Evolutionary conservation across 2,113 vertebrate genomes (phyloP), one percentile per base, ranked within the genome.

Genomic region (Caracal caracal): DNA sequence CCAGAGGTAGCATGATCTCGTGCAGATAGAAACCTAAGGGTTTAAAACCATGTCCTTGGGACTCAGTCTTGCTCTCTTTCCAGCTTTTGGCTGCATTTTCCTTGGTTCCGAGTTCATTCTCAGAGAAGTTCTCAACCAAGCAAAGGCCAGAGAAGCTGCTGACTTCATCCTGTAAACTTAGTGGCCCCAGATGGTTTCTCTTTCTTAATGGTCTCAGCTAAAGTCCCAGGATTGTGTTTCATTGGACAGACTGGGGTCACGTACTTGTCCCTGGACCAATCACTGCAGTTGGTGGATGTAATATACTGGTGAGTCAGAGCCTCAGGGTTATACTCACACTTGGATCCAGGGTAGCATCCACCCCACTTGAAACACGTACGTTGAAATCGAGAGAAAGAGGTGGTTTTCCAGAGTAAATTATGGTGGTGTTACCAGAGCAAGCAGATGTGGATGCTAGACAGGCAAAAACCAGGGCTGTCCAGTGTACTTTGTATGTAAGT

Each of bases 401-500:
- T n/a, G 17, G 4, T 13, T 88, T 33, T 73, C 37, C 15, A 35
- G 37, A 71, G 10, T n/a, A 86, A 63, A 80, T 75, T 43, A 85
- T 68, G 22, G 19, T 66, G 51, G 6, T 6, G 26, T 26, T n/a
- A 12, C 3, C 26, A 71, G 65, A 26, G 19, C 26, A 47, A 47
- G 37, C 11, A 90, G 24, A 8, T 43, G 10, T 63, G 28, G 43
- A 26, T 81, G 33, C 33, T 37, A 37, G 3, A 2, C 19, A 8
- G n/a, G 8, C 15, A 11, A 6, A 49, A 30, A 7, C 2, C n/a
- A 17, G 20, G 35, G 28, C 2, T 17, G 22, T 35, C 66, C 40
- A 3, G 2, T 37, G 30, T 7, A 0, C 15, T 37, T 66, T 28
- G n/a, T 9, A 1, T 1, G 1, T 10, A 5, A 20, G 7, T 37